Percentiles rank a stretch among this genome's conserved stretches.
phyloP scores from a whole-genome alignment of 2,797 vertebrate genomes.

The Danio choprae region DNA sequence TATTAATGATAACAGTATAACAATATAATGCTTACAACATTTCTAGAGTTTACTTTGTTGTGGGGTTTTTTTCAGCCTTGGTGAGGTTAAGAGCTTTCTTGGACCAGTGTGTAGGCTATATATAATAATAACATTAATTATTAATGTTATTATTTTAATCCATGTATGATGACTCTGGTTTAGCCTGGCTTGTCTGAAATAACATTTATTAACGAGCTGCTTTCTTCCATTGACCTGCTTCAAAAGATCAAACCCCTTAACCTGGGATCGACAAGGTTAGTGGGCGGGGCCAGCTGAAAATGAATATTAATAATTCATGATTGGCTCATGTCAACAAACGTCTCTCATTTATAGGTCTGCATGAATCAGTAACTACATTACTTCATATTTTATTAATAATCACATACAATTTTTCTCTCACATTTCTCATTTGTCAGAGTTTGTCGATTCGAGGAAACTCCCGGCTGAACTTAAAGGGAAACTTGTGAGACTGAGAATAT shows the following conservation, averaged over 20 bases:
- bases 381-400: background rate
- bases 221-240: background rate
- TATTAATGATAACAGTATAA: no score
- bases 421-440: background rate
- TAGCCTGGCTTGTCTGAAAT: background rate
- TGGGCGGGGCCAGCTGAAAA: background rate
- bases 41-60: no score
- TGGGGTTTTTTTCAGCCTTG: no score
- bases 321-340: background rate
- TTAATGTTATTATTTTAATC: background rate
- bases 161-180: background rate
- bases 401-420: background rate
- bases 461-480: slow-evolving; percentile 15
- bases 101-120: no score
- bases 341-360: background rate
- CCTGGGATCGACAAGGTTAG: background rate
- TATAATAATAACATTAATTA: no score
- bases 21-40: no score
- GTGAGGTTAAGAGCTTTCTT: no score
- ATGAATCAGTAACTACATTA: background rate
- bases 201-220: background rate
- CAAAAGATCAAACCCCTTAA: background rate
- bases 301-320: slow-evolving; percentile 21
- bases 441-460: slow-evolving; percentile 31
- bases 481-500: background rate